Conservation (phyloP, 2,797 vertebrate genomes). For the Rhabdophis nuchalis region DNA sequence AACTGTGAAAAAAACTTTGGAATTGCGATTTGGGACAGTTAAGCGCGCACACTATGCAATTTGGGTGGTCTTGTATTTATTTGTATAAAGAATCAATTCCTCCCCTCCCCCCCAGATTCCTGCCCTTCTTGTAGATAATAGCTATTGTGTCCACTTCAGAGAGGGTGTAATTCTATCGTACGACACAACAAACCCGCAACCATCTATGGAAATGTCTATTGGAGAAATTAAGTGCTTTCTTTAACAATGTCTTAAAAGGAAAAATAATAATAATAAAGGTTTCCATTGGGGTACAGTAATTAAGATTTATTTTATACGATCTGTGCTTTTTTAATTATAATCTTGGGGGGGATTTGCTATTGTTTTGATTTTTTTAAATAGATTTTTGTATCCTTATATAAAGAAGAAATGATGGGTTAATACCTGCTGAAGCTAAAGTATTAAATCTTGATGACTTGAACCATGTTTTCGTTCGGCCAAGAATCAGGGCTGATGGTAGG, state of each 20-base stretch:
- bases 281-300: constrained; percentile 73
- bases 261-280: constrained; percentile 1
- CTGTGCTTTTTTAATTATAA: constrained; percentile 78
- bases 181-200: not conserved
- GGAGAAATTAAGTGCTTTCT: constrained; percentile 75
- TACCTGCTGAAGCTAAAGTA: constrained; percentile 77
- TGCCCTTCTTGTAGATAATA: constrained; percentile 8
- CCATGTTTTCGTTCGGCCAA: constrained; percentile 66
- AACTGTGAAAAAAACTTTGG: constrained; percentile 70
- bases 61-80: constrained; percentile 82
- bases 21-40: constrained; percentile 74
- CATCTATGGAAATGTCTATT: constrained; percentile 57
- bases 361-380: constrained; percentile 77
- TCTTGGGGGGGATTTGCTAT: constrained; percentile 72
- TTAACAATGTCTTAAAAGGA: constrained; percentile 70
- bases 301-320: constrained; percentile 76
- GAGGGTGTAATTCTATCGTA: constrained; percentile 18
- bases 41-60: constrained; percentile 89
- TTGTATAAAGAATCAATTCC: constrained; percentile 77
- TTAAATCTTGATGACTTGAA: constrained; percentile 74
- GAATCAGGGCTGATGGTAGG: constrained; percentile 31
- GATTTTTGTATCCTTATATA: constrained; percentile 74
- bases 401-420: constrained; percentile 72
- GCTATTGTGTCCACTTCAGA: constrained; percentile 65
- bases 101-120: constrained; percentile 66